Percentiles rank a stretch among this genome's conserved stretches.
Evolutionary conservation across 2,113 vertebrate species (phyloP).

Genomic region (Gallinago media): DNA sequence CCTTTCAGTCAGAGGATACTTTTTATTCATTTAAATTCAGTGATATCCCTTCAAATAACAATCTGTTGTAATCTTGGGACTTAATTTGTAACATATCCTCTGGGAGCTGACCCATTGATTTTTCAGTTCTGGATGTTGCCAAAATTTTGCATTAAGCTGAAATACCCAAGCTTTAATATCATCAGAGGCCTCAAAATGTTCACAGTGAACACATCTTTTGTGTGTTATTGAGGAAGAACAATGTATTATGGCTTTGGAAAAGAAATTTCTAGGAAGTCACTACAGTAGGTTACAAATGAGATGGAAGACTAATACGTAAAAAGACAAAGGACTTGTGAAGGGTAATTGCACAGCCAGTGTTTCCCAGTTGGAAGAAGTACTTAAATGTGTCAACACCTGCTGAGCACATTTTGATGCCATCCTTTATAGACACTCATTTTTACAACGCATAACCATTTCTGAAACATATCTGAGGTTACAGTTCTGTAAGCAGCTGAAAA

Average conservation of each 20-base stretch:
- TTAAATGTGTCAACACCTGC: slow-evolving; percentile 11
- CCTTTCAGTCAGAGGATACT: not conserved
- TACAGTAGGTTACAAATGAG: not conserved
- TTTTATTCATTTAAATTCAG: not conserved
- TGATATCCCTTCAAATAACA: not conserved
- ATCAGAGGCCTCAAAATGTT: not conserved
- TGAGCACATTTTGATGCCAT: slow-evolving; percentile 10
- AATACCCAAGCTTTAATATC: not conserved
- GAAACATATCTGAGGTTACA: not conserved
- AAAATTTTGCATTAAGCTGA: not conserved
- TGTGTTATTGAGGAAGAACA: not conserved
- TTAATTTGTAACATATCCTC: not conserved
- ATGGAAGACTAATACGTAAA: not conserved
- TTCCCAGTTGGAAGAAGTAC: slow-evolving; percentile 14
- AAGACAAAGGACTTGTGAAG: not conserved
- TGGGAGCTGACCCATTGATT: not conserved
- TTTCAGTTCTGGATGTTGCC: not conserved
- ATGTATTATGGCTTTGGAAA: not conserved
- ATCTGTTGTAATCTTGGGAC: not conserved
- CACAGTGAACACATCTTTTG: not conserved
- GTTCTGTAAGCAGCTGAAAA: not conserved
- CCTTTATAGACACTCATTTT: not conserved
- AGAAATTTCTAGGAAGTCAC: not conserved
- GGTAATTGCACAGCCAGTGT: not conserved
- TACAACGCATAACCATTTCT: not conserved